These are phyloP conservation scores for Saguinus imperator DNA, from an alignment of 2,113 vertebrate genomes.

Conservation along the genomic window DNA sequence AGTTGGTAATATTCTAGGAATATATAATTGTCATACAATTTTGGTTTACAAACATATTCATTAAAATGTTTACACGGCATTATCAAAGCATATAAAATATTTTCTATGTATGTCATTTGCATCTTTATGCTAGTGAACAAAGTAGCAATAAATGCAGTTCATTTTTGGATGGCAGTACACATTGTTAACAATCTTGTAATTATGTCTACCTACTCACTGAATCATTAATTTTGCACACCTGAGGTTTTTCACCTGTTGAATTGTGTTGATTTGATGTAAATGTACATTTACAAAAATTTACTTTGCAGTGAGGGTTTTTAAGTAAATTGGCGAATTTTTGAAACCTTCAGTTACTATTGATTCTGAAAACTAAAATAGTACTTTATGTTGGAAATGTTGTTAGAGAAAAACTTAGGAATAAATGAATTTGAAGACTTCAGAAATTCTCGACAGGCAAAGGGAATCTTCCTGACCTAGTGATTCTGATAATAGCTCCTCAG, in stretches of 20 bases:
- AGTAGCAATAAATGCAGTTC: constrained; percentile 34
- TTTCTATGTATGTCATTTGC: constrained; percentile 75
- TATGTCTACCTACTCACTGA: constrained; percentile 73
- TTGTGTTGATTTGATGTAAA: background rate
- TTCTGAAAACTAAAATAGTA: constrained; percentile 25
- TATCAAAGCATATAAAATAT: constrained; percentile 78
- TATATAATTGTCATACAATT: constrained; percentile 60
- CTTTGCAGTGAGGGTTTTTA: background rate
- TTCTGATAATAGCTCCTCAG: background rate
- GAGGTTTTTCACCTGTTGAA: constrained; percentile 55
- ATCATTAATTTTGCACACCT: constrained; percentile 57
- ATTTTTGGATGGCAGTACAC: constrained; percentile 42
- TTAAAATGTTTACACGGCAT: constrained; percentile 57
- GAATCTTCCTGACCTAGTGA: background rate
- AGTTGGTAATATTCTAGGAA: constrained; percentile 45
- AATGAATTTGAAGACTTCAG: background rate
- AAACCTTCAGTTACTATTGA: background rate
- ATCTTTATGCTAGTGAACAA: constrained; percentile 72
- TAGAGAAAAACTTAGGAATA: background rate
- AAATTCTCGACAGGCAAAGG: background rate
- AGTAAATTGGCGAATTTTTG: constrained; percentile 7
- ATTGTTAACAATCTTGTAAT: constrained; percentile 79
- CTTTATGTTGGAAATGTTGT: background rate
- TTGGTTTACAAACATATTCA: constrained; percentile 49
- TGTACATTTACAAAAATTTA: background rate